Percentiles rank a stretch among this genome's conserved stretches.
These are phyloP conservation scores for Pygocentrus nattereri DNA, from an alignment of 2,797 vertebrate species.

Conservation along the genomic window DNA sequence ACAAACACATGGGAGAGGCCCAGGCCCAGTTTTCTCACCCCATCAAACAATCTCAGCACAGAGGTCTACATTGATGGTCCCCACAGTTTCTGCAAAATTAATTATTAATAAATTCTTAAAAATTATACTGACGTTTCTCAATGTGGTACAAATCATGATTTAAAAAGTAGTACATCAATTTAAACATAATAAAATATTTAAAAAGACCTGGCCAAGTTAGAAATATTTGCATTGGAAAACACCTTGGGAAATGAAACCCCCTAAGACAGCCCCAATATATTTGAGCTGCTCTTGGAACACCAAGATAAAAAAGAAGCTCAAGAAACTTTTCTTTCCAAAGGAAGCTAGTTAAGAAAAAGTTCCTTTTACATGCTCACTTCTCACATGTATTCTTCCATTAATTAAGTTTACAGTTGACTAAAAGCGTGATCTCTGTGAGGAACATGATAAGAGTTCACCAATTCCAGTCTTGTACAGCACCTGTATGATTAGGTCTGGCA, in stretches of 20 bases:
- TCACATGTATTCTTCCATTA: neutral
- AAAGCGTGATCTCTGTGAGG: too few relatives aligned
- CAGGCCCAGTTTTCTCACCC: neutral
- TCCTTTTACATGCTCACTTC: too few relatives aligned
- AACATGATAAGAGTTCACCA: neutral
- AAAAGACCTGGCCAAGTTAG: neutral
- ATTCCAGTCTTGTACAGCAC: neutral
- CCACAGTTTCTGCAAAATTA: neutral
- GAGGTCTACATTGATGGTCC: neutral
- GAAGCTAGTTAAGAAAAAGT: too few relatives aligned
- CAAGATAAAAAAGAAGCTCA: too few relatives aligned
- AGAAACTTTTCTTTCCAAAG: too few relatives aligned
- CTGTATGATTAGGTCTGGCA: neutral
- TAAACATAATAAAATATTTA: neutral
- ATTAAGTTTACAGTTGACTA: neutral
- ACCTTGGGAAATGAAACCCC: neutral
- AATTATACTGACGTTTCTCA: neutral
- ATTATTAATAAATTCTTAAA: neutral
- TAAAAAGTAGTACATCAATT: neutral
- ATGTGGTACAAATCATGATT: neutral
- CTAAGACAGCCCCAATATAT: too few relatives aligned
- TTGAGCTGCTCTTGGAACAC: neutral
- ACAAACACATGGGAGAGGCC: too few relatives aligned
- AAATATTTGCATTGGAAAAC: neutral
- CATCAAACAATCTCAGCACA: constrained; percentile 1